Conservation (phyloP, 1,140 invertebrate genomes). For the Medauroidea extradentata region DNA sequence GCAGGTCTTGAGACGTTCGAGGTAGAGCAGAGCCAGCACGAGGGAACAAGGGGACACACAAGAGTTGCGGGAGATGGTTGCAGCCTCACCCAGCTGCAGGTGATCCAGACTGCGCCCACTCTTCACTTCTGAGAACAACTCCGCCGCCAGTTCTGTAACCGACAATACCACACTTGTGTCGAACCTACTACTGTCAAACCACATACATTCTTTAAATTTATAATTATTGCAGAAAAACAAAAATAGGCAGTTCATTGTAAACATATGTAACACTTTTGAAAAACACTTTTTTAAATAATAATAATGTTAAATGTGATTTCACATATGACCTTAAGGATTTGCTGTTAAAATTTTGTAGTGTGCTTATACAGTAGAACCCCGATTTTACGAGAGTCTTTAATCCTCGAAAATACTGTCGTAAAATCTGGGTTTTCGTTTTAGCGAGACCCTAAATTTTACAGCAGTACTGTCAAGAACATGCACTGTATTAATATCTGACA, state of each 20-base stretch:
- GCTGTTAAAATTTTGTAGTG: too few relatives aligned
- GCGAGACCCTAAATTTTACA: too few relatives aligned
- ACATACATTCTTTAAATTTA: neutral
- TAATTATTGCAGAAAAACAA: too few relatives aligned
- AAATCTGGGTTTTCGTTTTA: too few relatives aligned
- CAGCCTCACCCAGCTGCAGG: slow-evolving; percentile 73
- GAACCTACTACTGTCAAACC: too few relatives aligned
- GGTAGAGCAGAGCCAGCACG: slow-evolving; percentile 77
- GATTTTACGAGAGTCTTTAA: too few relatives aligned
- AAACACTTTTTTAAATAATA: neutral
- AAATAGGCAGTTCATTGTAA: too few relatives aligned
- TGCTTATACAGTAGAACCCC: too few relatives aligned
- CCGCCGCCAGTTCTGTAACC: slow-evolving; percentile 73
- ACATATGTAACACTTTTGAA: neutral
- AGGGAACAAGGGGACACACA: slow-evolving; percentile 83
- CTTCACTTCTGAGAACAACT: slow-evolving; percentile 70
- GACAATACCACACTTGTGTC: neutral
- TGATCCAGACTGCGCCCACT: slow-evolving; percentile 67
- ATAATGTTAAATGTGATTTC: neutral
- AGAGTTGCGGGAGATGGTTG: slow-evolving; percentile 68
- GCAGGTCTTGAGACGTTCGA: slow-evolving; percentile 73
- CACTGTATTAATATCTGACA: too few relatives aligned
- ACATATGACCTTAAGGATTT: neutral
- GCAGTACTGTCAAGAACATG: too few relatives aligned
- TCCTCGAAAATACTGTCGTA: too few relatives aligned